Base-by-base conservation (phyloP, 1,140 invertebrate genomes). In the Spodoptera litura region DNA sequence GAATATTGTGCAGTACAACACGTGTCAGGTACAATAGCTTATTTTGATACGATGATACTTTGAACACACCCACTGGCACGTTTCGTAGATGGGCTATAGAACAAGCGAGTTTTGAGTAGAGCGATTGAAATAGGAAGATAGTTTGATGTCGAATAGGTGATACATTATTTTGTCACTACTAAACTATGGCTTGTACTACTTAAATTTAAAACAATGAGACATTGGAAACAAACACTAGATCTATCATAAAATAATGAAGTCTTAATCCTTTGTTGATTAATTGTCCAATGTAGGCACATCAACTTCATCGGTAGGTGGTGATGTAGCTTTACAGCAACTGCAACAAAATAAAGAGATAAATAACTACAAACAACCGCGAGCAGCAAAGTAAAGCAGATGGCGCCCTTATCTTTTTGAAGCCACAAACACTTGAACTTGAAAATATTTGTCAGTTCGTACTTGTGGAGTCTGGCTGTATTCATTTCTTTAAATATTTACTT, bases 401-500 rank as follows among this genome's bases (percentile, higher is more conserved):
- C n/a, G 27, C 52, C 11, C 44, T 52, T 20, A 44, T 51, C 72
- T 27, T 44, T 61, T 74, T 20, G 27, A 61, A 61, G 56, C 56
- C 72, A 38, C 20, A 51, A 38, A 49, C 62, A 49, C 72, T 52
- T 75, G 58, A 75, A 75, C 72, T 75, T 62, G 58, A 53, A 62
- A 62, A 13, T 64, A 62, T 75, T 75, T 64, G 72, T 74, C 25
- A 49, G 56, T 61, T 12, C 38, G 27, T 62, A 64, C 58, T 75
- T 75, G 12, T 52, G 44, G 62, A 75, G 44, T 9, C 9, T 62
- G 55, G 31, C 38, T 62, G 59, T 75, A 44, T 52, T 52, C 15
- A 62, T 53, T n/a, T 75, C 61, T 52, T 75, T 64, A 35, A 75
- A 53, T 75, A 75, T 64, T 74, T 75, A 75, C 59, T 64, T 53